These are phyloP conservation scores for Drosophila hamatofila DNA, from an alignment of 2,888 invertebrate species.

Conservation along the genomic window DNA sequence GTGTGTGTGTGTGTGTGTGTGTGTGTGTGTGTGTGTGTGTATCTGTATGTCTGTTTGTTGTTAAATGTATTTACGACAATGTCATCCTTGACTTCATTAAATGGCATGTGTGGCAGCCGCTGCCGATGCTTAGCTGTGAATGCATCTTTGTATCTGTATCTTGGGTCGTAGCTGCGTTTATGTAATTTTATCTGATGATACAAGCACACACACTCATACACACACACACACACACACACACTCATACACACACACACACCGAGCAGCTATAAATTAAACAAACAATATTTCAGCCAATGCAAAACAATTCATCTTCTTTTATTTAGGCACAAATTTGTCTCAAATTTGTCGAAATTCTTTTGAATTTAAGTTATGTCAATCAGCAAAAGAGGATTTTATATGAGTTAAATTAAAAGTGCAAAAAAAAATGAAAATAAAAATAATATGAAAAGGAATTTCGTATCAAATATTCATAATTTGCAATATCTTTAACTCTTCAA, in stretches of 20 bases:
- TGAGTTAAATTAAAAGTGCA: too few species aligned
- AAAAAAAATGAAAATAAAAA: too few species aligned
- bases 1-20: slow-evolving; percentile 3
- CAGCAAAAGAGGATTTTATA: not conserved
- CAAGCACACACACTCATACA: slow-evolving; percentile 1
- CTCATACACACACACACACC: not conserved
- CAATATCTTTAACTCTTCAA: too few species aligned
- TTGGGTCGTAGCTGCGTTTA: slow-evolving; percentile 23
- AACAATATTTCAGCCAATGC: slow-evolving; percentile 23
- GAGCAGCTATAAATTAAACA: slow-evolving; percentile 25
- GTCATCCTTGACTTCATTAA: slow-evolving; percentile 84
- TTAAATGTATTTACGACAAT: slow-evolving; percentile 61
- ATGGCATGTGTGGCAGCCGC: slow-evolving; percentile 46
- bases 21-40: slow-evolving; percentile 15
- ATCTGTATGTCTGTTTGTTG: slow-evolving; percentile 15
- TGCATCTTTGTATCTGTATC: slow-evolving; percentile 7
- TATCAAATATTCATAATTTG: too few species aligned
- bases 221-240: not conserved
- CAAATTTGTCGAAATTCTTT: not conserved
- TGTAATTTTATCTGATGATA: slow-evolving; percentile 16
- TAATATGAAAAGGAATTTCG: not conserved
- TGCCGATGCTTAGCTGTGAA: slow-evolving; percentile 39
- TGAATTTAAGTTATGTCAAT: not conserved
- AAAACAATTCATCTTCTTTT: not conserved
- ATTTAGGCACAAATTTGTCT: not conserved